Conservation (phyloP, 2,797 vertebrate genomes). For the Gorsachius magnificus region DNA sequence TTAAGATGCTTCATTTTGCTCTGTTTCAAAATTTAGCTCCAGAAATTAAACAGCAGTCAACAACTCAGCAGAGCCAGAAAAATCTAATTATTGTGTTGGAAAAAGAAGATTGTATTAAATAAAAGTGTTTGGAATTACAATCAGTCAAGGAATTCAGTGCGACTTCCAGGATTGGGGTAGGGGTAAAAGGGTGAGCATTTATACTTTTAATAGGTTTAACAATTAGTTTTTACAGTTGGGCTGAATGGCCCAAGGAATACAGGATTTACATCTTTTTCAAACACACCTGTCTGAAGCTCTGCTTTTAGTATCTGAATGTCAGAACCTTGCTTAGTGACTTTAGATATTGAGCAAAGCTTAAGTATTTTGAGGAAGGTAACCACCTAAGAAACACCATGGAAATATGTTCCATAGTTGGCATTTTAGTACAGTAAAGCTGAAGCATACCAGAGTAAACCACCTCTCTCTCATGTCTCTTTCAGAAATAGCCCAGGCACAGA, state of each 20-base stretch:
- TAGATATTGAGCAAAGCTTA: not conserved
- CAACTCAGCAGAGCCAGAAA: not conserved
- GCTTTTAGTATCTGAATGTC: not conserved
- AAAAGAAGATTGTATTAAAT: not conserved
- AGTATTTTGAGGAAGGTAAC: not conserved
- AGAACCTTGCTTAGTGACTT: not conserved
- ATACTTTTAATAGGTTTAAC: not conserved
- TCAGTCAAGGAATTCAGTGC: not conserved
- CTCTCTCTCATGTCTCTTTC: rapidly evolving
- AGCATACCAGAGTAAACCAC: not conserved
- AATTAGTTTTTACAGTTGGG: not conserved
- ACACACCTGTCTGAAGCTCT: not conserved
- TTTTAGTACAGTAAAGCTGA: not conserved
- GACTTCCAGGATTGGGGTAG: not conserved
- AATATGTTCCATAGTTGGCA: not conserved
- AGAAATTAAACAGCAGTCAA: not conserved
- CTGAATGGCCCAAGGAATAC: not conserved
- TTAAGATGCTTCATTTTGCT: not conserved
- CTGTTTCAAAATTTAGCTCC: not conserved
- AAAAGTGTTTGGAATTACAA: not conserved
- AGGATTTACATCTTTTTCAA: not conserved
- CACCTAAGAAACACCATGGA: not conserved
- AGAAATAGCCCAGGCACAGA: not conserved
- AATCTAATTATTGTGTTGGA: not conserved
- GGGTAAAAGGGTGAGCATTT: not conserved